Evolutionary conservation across 1,140 invertebrate species (phyloP).

Genomic region (Ruditapes philippinarum): DNA sequence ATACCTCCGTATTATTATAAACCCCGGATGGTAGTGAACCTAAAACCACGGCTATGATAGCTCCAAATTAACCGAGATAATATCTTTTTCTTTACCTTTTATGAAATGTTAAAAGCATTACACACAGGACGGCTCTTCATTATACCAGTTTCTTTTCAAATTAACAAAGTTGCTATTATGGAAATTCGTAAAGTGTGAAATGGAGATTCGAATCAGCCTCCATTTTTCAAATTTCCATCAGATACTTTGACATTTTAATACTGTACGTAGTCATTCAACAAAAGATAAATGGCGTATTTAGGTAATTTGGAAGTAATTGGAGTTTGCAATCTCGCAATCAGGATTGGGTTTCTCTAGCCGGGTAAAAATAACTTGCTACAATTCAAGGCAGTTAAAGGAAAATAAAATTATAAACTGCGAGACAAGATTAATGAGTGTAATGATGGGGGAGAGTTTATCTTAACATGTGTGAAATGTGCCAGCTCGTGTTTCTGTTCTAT

Average conservation of each 20-base stretch:
- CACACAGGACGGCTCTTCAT: conserved; percentile 44
- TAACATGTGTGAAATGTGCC: not conserved
- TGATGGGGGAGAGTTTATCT: not conserved
- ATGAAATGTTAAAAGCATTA: conserved; percentile 69
- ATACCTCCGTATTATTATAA: conserved; percentile 19
- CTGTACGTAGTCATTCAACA: conserved; percentile 28
- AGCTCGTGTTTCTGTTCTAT: too few species aligned
- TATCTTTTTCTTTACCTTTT: conserved; percentile 63
- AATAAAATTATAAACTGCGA: conserved; percentile 24
- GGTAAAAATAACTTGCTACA: conserved; percentile 30
- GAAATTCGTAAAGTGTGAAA: conserved; percentile 55
- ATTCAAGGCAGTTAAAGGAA: conserved; percentile 20
- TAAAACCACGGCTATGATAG: conserved; percentile 22
- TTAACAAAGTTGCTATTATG: conserved; percentile 63
- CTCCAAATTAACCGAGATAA: conserved; percentile 52
- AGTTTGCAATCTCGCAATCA: conserved; percentile 21
- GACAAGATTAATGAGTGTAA: conserved; percentile 9
- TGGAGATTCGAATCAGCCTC: conserved; percentile 53
- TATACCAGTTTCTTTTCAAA: conserved; percentile 49
- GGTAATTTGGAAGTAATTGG: conserved; percentile 61
- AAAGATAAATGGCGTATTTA: conserved; percentile 61
- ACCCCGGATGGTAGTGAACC: not conserved
- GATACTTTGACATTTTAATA: conserved; percentile 52
- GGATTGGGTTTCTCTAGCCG: not conserved
- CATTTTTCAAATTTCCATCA: conserved; percentile 47